Evolutionary conservation across 2,113 vertebrate genomes (phyloP).

Genomic region (Motacilla tschutschensis): DNA sequence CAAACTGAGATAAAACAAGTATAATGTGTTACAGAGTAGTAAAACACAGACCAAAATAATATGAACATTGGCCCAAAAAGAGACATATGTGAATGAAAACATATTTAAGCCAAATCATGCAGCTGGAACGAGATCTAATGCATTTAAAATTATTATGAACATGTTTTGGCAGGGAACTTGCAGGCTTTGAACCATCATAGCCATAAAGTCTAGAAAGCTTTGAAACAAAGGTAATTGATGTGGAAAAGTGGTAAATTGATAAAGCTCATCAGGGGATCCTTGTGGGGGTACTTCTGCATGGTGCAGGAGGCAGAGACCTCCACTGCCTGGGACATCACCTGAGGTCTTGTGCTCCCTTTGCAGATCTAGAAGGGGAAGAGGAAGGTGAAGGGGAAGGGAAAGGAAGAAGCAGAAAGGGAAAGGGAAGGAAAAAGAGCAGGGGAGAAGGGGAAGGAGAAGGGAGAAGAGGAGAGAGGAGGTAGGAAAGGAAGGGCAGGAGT

Average conservation of each 20-base stretch:
- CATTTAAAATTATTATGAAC: neutral
- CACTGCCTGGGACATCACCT: rapidly evolving
- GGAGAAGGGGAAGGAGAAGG: too few species aligned
- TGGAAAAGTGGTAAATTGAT: neutral
- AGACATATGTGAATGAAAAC: neutral
- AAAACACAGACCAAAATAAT: neutral
- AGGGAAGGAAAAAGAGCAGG: too few species aligned
- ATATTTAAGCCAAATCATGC: neutral
- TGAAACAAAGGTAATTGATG: neutral
- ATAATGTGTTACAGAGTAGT: neutral
- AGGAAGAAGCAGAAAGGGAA: too few species aligned
- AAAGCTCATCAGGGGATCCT: neutral
- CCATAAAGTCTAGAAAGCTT: neutral
- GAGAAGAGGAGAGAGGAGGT: too few species aligned
- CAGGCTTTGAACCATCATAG: neutral
- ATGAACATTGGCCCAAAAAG: neutral
- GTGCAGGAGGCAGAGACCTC: neutral
- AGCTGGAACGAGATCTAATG: neutral
- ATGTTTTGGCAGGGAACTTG: neutral
- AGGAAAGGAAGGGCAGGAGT: neutral
- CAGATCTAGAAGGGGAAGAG: neutral
- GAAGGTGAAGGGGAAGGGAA: too few species aligned
- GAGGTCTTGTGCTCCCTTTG: neutral
- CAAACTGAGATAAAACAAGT: neutral
- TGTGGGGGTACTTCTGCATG: rapidly evolving